Evolutionary conservation across 2,113 vertebrate genomes (phyloP).

Genomic region (Coturnix japonica): DNA sequence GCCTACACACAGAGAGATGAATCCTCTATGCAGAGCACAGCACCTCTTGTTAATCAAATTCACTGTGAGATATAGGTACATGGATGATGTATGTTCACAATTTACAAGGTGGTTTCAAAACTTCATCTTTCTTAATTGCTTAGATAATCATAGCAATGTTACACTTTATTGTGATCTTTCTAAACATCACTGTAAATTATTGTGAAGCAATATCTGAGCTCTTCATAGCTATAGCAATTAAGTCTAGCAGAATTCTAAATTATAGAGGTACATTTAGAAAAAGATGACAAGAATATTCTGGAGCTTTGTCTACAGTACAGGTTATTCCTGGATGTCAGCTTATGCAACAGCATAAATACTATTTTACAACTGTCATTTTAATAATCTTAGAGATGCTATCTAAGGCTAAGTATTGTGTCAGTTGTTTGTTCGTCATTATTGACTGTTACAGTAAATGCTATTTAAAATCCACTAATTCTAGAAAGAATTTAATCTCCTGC

Average conservation of each 20-base stretch:
- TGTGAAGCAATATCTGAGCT: background rate
- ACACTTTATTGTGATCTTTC: constrained; percentile 24
- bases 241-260: constrained; percentile 2
- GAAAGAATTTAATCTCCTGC: background rate
- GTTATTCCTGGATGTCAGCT: background rate
- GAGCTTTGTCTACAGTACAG: background rate
- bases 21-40: background rate
- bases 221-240: constrained; percentile 16
- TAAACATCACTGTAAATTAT: constrained; percentile 26
- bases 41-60: background rate
- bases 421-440: background rate
- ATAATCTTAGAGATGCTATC: background rate
- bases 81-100: background rate
- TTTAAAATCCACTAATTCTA: constrained; percentile 17
- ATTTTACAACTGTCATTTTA: background rate
- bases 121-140: constrained; percentile 2
- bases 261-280: constrained; percentile 5
- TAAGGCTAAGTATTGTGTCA: background rate
- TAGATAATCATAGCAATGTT: constrained; percentile 13
- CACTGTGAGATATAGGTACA: background rate
- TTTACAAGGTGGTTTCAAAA: constrained; percentile 24
- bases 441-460: background rate
- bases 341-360: constrained; percentile 17
- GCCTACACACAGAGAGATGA: background rate
- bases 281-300: constrained; percentile 20